phyloP scores from a whole-genome alignment of 2,113 vertebrate genomes.

The Cynopterus brachyotis region DNA sequence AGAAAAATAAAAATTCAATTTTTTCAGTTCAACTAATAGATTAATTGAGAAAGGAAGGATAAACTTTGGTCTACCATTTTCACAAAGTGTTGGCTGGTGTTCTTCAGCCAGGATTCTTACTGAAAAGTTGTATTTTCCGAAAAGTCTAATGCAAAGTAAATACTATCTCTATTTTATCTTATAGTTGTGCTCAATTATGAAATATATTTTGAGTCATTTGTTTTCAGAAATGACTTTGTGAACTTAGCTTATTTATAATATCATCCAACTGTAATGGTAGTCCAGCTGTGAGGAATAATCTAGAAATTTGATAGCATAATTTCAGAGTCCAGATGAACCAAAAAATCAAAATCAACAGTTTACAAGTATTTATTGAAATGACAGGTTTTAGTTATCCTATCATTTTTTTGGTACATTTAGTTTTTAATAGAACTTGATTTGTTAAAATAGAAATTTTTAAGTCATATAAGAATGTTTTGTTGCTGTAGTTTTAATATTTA shows the following conservation, averaged over 20 bases:
- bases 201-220: background rate
- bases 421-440: slow-evolving; percentile 10
- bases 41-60: background rate
- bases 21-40: background rate
- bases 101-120: background rate
- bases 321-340: background rate
- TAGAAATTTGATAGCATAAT: background rate
- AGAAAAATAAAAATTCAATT: slow-evolving; percentile 5
- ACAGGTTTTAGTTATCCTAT: background rate
- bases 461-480: background rate
- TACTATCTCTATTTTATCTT: background rate
- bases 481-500: slow-evolving; percentile 6
- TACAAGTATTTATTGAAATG: background rate
- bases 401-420: background rate
- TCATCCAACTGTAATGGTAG: background rate
- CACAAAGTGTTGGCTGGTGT: background rate
- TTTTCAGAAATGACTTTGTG: background rate
- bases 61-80: background rate
- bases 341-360: background rate
- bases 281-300: background rate
- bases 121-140: background rate
- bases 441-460: slow-evolving; percentile 4
- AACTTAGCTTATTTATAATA: background rate
- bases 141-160: background rate
- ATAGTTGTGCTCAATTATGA: background rate